Evolutionary conservation across 1,140 invertebrate species (phyloP).

Genomic region (Lepidurus apus): DNA sequence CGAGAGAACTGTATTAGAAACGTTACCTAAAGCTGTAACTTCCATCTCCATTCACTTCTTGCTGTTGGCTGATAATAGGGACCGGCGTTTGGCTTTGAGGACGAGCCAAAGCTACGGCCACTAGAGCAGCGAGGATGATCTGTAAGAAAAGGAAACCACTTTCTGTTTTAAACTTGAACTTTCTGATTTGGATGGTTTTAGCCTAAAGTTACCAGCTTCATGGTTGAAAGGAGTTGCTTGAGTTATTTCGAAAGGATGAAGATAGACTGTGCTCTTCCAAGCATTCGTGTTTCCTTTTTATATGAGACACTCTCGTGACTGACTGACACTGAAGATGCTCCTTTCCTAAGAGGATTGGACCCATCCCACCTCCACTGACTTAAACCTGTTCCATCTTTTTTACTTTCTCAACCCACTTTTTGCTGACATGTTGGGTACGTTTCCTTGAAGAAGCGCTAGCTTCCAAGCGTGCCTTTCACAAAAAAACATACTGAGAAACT

Average conservation of each 20-base stretch:
- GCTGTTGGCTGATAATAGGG: conserved; percentile 28
- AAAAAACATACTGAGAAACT: too few species aligned
- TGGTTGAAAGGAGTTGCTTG: background rate
- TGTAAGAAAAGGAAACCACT: conserved; percentile 1
- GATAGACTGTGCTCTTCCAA: background rate
- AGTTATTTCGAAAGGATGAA: background rate
- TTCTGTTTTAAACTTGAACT: background rate
- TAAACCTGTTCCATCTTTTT: background rate
- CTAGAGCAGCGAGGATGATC: conserved; percentile 31
- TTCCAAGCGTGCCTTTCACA: conserved; percentile 6
- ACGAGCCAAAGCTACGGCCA: conserved; percentile 25
- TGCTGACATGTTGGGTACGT: background rate
- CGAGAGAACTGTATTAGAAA: too few species aligned
- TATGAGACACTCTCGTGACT: background rate
- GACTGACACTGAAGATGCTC: background rate
- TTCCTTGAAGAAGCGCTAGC: background rate
- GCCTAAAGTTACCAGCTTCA: background rate
- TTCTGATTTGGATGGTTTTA: background rate
- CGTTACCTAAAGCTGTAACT: conserved; percentile 31
- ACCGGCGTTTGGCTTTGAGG: conserved; percentile 24
- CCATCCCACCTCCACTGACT: background rate
- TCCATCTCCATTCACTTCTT: conserved; percentile 32
- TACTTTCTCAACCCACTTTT: background rate
- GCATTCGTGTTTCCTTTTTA: background rate
- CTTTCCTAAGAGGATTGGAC: background rate